Base-by-base conservation (phyloP, 2,797 vertebrate species). In the Tangara arthus region DNA sequence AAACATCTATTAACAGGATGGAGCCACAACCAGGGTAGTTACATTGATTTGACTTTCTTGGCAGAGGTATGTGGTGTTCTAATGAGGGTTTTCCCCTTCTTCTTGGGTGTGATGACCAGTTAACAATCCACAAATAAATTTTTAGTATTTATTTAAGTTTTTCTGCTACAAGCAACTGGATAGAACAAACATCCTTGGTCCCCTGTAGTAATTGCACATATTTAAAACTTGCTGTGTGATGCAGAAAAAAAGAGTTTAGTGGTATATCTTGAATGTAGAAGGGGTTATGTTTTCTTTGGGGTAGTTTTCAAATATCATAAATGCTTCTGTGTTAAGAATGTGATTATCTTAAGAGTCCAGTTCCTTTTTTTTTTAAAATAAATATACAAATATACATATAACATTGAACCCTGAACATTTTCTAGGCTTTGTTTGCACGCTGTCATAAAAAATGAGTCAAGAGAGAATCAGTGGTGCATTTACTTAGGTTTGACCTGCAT, bases 341-440 rank as follows among this genome's bases (percentile, higher is more conserved):
- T 65, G 2, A 19, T 77, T 66, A 16, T 47, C 24, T 66, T 86
- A 57, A 15, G 6, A 78, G 6, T 49, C 7, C 14, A 34, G 6
- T 50, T 56, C 1, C 1, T 44, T 49, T 12, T 63, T 60, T 41
- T 41, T 1, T 0, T 3, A 11, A 13, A 59, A n/a, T 56, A 44
- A 30, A 19, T 71, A 12, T 16, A 60, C 6, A 56, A 56, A 42
- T 70, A 68, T 20, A 27, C 32, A 53, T 56, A 16, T 78, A 39
- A 55, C 15, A 61, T 22, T 34, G 17, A 85, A 66, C 19, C 3
- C 13, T 82, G 32, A 47, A 52, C 15, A 8, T 78, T 63, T 84
- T 63, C 52, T 66, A 13, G 15, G 15, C 12, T 86, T 60, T 69
- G 16, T 76, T 53, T 70, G 27, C 22, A 27, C 6, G 12, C 12